These are phyloP conservation scores for Cephus spinipes DNA, from an alignment of 2,888 invertebrate species.

Conservation along the genomic window DNA sequence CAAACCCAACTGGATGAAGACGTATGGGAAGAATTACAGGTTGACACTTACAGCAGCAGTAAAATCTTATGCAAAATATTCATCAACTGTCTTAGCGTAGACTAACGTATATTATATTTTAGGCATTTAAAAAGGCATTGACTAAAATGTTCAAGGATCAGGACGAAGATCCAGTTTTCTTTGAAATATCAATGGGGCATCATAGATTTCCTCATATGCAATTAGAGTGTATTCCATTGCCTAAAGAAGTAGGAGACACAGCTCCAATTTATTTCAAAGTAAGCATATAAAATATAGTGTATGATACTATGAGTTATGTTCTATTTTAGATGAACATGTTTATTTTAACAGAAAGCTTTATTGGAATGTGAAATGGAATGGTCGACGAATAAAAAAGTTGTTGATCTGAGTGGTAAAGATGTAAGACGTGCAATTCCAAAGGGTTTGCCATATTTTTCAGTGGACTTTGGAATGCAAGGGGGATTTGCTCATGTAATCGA, in stretches of 20 bases:
- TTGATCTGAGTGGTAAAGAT: constrained; percentile 78
- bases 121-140: constrained; percentile 82
- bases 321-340: neutral
- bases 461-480: constrained; percentile 90
- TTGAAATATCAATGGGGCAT: constrained; percentile 85
- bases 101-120: constrained; percentile 49
- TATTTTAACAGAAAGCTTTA: constrained; percentile 80
- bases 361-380: constrained; percentile 96
- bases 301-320: constrained; percentile 1
- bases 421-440: constrained; percentile 88
- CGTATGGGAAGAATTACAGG: constrained; percentile 89
- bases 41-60: constrained; percentile 47
- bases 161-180: constrained; percentile 87
- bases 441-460: constrained; percentile 94
- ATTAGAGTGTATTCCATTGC: constrained; percentile 90
- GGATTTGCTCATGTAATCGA: constrained; percentile 99
- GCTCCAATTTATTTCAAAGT: constrained; percentile 96
- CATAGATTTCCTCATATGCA: constrained; percentile 85
- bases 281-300: constrained; percentile 19
- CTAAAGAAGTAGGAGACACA: constrained; percentile 84
- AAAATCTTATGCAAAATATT: neutral
- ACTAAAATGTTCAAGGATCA: constrained; percentile 80
- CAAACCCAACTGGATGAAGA: constrained; percentile 93
- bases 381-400: constrained; percentile 93
- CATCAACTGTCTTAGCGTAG: constrained; percentile 11